phyloP scores from a whole-genome alignment of 1,140 invertebrate genomes.

The Trichogramma pretiosum region DNA sequence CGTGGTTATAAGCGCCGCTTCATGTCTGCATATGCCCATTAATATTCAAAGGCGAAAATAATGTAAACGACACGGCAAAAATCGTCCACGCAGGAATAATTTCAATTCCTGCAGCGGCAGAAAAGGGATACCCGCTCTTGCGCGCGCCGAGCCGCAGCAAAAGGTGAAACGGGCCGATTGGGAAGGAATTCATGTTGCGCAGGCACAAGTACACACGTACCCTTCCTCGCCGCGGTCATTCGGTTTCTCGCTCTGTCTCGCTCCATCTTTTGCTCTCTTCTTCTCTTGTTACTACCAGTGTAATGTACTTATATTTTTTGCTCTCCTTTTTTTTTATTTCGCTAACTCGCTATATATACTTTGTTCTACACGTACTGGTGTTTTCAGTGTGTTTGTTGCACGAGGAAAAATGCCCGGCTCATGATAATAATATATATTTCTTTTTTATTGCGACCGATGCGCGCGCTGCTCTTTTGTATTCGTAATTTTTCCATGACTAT shows the following conservation, averaged over 20 bases:
- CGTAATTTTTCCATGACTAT: no score
- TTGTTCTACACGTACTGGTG: neutral
- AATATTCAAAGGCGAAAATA: constrained; percentile 50
- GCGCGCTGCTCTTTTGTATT: neutral
- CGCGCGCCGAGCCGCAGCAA: neutral
- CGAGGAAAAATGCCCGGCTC: no score
- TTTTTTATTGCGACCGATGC: neutral
- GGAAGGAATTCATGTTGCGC: constrained; percentile 10
- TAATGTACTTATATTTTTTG: no score
- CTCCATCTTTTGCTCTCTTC: neutral
- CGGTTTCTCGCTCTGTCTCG: neutral
- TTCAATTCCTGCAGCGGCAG: constrained; percentile 44
- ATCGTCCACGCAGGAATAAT: constrained; percentile 46
- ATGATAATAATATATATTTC: neutral
- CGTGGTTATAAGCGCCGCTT: no score
- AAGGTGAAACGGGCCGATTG: constrained; percentile 4
- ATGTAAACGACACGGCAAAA: constrained; percentile 48
- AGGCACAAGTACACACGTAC: no score
- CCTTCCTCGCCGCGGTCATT: no score
- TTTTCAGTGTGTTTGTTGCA: no score
- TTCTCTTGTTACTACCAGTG: no score
- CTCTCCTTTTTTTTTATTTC: neutral
- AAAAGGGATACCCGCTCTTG: constrained; percentile 14
- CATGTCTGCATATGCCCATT: constrained; percentile 49
- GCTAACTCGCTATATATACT: neutral